These are phyloP conservation scores for Drosophila repletoides DNA, from an alignment of 1,140 invertebrate genomes.

Conservation along the genomic window DNA sequence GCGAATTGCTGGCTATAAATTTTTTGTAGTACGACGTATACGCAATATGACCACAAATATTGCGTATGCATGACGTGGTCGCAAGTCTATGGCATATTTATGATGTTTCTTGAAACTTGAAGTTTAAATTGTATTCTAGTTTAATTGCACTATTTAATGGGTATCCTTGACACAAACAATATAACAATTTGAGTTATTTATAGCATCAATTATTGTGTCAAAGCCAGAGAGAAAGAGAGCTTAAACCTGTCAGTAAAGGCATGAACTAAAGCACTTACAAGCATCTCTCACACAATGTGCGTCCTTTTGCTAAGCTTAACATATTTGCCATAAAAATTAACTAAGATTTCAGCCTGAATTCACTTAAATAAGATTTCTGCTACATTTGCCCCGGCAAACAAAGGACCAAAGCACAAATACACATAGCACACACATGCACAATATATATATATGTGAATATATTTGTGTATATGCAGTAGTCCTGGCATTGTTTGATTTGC, in stretches of 20 bases:
- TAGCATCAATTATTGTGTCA: constrained; percentile 41
- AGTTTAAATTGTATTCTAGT: too few relatives aligned
- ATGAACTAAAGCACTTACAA: constrained; percentile 12
- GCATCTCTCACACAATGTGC: constrained; percentile 25
- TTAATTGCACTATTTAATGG: too few relatives aligned
- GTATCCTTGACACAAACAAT: too few relatives aligned
- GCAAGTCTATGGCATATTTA: constrained; percentile 5
- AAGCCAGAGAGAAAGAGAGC: constrained; percentile 11
- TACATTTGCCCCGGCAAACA: constrained; percentile 55
- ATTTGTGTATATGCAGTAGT: too few relatives aligned
- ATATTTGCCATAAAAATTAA: constrained; percentile 60
- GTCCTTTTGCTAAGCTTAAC: constrained; percentile 24
- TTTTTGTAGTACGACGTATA: constrained; percentile 39
- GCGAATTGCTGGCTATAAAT: constrained; percentile 50
- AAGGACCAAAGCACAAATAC: constrained; percentile 29
- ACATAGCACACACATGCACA: constrained; percentile 2
- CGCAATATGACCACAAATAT: constrained; percentile 47
- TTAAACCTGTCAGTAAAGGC: constrained; percentile 27
- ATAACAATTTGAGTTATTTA: constrained; percentile 31
- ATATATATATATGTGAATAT: neutral
- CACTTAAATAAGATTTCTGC: constrained; percentile 55
- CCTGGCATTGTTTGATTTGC: constrained; percentile 45
- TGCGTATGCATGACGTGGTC: constrained; percentile 28
- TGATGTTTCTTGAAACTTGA: too few relatives aligned
- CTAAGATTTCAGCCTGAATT: constrained; percentile 59